Percentiles rank a stretch among this genome's conserved stretches.
Conservation (phyloP, 2,113 vertebrate genomes). For the Emydura subglobosa region DNA sequence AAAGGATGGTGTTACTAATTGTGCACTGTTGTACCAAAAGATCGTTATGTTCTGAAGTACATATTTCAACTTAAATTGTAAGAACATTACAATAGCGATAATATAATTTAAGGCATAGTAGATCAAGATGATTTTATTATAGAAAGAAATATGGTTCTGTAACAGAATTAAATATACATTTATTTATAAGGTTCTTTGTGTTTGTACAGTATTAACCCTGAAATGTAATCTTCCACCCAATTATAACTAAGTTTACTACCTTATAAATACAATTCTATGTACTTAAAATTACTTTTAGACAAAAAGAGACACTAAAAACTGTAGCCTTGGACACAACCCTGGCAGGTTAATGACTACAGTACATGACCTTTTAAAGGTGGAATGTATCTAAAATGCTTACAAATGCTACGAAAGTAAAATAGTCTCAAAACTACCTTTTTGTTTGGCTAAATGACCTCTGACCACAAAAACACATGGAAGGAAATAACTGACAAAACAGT, state of each 20-base stretch:
- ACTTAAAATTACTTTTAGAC: neutral
- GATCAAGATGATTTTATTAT: neutral
- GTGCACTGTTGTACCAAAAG: neutral
- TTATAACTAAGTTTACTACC: neutral
- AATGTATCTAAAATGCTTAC: neutral
- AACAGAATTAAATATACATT: constrained; percentile 2
- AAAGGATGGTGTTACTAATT: neutral
- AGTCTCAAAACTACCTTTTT: neutral
- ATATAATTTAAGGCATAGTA: constrained; percentile 32
- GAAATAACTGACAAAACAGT: neutral
- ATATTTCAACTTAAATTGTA: neutral
- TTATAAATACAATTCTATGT: neutral
- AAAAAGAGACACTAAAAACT: neutral
- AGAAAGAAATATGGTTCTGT: constrained; percentile 26
- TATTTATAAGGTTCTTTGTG: constrained; percentile 15
- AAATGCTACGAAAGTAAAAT: neutral
- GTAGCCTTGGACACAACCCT: neutral
- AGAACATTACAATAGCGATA: neutral
- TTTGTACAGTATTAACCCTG: neutral
- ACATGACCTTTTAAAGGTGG: neutral
- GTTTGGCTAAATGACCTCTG: neutral
- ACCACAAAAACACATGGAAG: constrained; percentile 3
- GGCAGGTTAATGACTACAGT: neutral
- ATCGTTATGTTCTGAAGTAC: neutral
- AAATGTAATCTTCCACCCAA: neutral